Evolutionary conservation across 2,888 invertebrate genomes (phyloP), one percentile per base, ranked within the genome.

Genomic region (Cataglyphis livida): DNA sequence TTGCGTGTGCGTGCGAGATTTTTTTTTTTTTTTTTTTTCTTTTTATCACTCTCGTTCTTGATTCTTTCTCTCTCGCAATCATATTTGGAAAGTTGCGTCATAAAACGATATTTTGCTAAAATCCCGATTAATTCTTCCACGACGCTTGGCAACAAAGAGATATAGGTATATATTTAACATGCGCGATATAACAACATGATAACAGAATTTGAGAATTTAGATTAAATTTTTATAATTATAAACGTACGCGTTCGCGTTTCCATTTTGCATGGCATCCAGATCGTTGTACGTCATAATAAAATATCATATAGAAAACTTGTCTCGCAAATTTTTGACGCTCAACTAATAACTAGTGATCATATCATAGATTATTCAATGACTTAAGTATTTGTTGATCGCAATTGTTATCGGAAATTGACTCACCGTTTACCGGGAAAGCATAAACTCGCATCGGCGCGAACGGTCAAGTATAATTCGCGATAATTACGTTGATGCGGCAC

Each of bases 401-500:
- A 78, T 78, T 59, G 54, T 71, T 71, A 71, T 59, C 71, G 78
- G 59, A 71, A 79, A 79, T 79, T 71, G 78, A 79, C 78, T 79
- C 71, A 71, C 44, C 78, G 12, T 44, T 79, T 79, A 21, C 44
- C 44, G 70, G 35, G 41, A 12, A 44, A 25, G 71, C 44, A 59
- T 59, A 79, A 71, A 70, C 59, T 79, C 76, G 76, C 28, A 76
- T 32, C 54, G 51, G 66, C 54, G 76, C 76, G 76, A 68, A 76
- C 54, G 32, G 57, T 32, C 44, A 59, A 59, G 78, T 71, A 59
- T 87, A 88, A 90, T 85, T 83, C 68, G 84, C 87, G 83, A 87
- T 90, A 89, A 90, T 89, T 88, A 87, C 87, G 90, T 88, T 90
- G 87, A 89, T 90, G 90, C 83, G 88, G 88, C 84, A 87, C 79